Evolutionary conservation across 2,113 vertebrate genomes (phyloP), one percentile per base, ranked within the genome.

Genomic region (Cheilinus undulatus): DNA sequence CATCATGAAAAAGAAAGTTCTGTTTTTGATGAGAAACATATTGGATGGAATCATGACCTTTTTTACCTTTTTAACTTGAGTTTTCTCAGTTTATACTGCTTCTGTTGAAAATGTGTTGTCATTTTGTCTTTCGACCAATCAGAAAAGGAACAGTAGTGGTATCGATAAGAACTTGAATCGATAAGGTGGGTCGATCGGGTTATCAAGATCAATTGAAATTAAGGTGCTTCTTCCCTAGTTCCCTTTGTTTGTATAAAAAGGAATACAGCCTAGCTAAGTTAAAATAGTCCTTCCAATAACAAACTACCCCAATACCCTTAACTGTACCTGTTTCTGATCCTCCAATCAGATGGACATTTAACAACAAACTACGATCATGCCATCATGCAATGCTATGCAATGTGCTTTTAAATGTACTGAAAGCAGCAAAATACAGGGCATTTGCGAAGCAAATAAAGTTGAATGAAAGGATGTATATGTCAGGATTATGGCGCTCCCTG

Each of bases 381-480:
- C 12, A 11, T 34, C 20, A 36, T 54, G 14, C n/a, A 60, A 45
- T 52, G 48, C 6, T 32, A 7, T 30, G 28, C 28, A 32, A 9
- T 5, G 6, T 9, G 2, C 5, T 7, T 32, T 32, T 3, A 32
- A 32, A 11, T 34, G 15, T 65, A 38, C 11, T 36, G 48, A 59
- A 15, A 19, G 17, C 42, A 60, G 20, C n/a, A 28, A 9, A 27
- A 67, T 4, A 24, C 20, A 12, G 19, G 26, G 28, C 4, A 15
- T 71, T 58, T 48, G 70, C 81, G 57, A 46, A 56, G 62, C 45
- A 50, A 50, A 27, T 14, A 14, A 40, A 13, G 36, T 17, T 42
- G 38, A 51, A 60, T 70, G 56, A 54, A 54, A 23, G 38, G 26
- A 12, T 9, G 32, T 14, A 49, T 26, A n/a, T 14, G 7, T n/a